Percentiles rank a stretch among this genome's conserved stretches.
phyloP scores from a whole-genome alignment of 2,797 vertebrate genomes.

The Falco berigora region DNA sequence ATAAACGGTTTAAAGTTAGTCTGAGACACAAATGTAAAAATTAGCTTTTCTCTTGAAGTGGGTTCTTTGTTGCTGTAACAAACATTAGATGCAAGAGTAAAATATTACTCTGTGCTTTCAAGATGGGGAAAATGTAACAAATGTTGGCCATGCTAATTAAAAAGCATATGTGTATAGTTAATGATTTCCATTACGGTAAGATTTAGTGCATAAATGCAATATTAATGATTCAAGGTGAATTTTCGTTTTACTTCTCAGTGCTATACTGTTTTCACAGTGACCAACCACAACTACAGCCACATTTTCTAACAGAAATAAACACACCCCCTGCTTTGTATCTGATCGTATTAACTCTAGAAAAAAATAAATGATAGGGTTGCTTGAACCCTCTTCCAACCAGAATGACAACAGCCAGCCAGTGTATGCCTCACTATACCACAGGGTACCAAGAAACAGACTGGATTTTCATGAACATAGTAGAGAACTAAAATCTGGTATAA shows the following conservation, averaged over 20 bases:
- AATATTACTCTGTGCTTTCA: not conserved
- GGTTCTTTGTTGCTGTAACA: not conserved
- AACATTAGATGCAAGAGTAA: not conserved
- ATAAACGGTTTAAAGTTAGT: slow-evolving; percentile 56
- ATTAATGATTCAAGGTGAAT: not conserved
- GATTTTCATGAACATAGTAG: not conserved
- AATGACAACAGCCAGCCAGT: not conserved
- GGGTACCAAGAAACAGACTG: not conserved
- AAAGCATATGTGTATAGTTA: not conserved
- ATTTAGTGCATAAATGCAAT: not conserved
- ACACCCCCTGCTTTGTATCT: not conserved
- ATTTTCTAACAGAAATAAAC: not conserved
- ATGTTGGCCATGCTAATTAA: slow-evolving; percentile 23
- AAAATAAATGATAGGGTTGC: not conserved
- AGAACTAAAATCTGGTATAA: not conserved
- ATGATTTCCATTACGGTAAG: not conserved
- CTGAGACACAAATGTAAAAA: slow-evolving; percentile 30
- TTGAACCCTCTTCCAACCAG: not conserved
- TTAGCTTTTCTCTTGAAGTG: slow-evolving; percentile 14
- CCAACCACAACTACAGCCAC: not conserved
- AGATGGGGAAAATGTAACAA: not conserved
- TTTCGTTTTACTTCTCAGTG: not conserved
- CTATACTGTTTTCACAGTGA: not conserved
- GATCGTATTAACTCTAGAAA: not conserved
- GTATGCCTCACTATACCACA: rapidly evolving